Evolutionary conservation across 2,888 invertebrate species (phyloP).

Genomic region (Agrochola lychnidis): DNA sequence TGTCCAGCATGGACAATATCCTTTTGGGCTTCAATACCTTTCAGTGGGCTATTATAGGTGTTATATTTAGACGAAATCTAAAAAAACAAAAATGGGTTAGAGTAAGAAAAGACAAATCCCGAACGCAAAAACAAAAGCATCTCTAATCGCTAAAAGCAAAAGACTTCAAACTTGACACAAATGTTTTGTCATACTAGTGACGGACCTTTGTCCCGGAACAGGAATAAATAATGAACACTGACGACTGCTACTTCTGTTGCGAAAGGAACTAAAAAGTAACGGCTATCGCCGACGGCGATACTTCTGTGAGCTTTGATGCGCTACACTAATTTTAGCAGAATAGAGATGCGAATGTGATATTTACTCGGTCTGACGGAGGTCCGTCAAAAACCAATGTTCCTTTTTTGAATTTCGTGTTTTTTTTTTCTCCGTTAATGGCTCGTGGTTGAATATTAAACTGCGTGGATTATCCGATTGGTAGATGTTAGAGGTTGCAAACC

Average conservation of each 20-base stretch:
- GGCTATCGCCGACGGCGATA: slow-evolving; percentile 56
- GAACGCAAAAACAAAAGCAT: slow-evolving; percentile 17
- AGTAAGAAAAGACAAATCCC: neutral
- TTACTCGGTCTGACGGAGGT: slow-evolving; percentile 12
- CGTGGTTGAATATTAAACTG: slow-evolving; percentile 12
- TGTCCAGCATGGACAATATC: too few relatives aligned
- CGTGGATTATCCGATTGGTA: neutral
- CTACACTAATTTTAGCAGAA: slow-evolving; percentile 47
- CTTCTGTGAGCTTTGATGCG: slow-evolving; percentile 41
- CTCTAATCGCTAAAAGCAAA: slow-evolving; percentile 21
- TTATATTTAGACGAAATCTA: too few relatives aligned
- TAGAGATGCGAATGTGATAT: slow-evolving; percentile 43
- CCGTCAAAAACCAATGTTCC: slow-evolving; percentile 11
- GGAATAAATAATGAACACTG: slow-evolving; percentile 66
- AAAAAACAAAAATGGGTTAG: too few relatives aligned
- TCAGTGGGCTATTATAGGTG: too few relatives aligned
- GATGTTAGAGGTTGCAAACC: too few relatives aligned
- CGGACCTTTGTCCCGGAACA: slow-evolving; percentile 54
- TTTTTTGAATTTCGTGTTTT: slow-evolving; percentile 13
- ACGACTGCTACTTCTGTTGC: slow-evolving; percentile 51
- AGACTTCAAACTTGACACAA: slow-evolving; percentile 59
- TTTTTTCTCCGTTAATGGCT: slow-evolving; percentile 3
- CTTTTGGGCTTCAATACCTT: too few relatives aligned
- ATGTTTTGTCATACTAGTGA: slow-evolving; percentile 61
- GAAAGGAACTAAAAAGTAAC: slow-evolving; percentile 57